Evolutionary conservation across 2,888 invertebrate genomes (phyloP), one percentile per base, ranked within the genome.

Genomic region (Pandemis corylana): DNA sequence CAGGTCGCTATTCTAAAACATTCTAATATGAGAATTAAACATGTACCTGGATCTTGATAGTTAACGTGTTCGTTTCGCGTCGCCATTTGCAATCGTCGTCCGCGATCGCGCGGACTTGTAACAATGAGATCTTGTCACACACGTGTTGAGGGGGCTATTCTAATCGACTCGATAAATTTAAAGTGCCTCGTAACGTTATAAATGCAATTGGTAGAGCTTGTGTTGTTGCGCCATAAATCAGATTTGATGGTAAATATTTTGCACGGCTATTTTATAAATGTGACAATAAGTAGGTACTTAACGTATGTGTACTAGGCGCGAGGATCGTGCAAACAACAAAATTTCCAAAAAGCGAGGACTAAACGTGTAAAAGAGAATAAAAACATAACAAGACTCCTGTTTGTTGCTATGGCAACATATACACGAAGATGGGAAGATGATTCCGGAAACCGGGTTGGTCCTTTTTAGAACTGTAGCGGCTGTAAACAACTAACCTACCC

Each of bases 71-170:
- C 20, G 20, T 20, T 87, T 84, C 82, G 83, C 87, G 85, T 83
- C 82, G 79, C 81, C 79, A 79, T 82, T 79, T 74, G 80, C 85
- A 87, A 89, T 89, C 90, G 81, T 78, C 79, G 81, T 76, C 72
- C 76, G 81, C 88, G 87, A 88, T 83, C 20, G 20, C 20, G 20
- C 79, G 82, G 77, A 82, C 80, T 80, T 80, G 83, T 80, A 85
- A 90, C 90, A 92, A 90, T 90, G 85, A 89, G 92, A 92, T 92
- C 90, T 92, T 91, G 92, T 92, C 91, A 90, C 90, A 90, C 90
- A 91, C 87, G 88, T 90, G 87, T 82, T 80, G 20, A 20, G 80
- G 84, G 65, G 71, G 46, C 70, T 87, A 90, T 90, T 87, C 78
- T 83, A 42, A 44, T 61, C n/a, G 20, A 66, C 20, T 65, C 44